Conservation (phyloP, 2,113 vertebrate species). For the Ctenodactylus gundi region DNA sequence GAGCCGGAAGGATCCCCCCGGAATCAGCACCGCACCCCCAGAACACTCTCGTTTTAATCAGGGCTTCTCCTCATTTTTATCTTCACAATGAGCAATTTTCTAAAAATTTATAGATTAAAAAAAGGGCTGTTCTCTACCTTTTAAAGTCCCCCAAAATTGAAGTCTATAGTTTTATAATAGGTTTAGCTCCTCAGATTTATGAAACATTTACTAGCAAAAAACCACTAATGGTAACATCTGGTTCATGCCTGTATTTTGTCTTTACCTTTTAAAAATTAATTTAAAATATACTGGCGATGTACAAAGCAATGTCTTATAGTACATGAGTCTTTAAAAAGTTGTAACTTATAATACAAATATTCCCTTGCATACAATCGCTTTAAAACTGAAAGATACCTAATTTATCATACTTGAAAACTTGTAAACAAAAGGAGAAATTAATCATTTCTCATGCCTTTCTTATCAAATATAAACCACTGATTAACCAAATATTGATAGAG, state of each 20-base stretch:
- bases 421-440: background rate
- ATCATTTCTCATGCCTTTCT: background rate
- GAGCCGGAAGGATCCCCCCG: background rate
- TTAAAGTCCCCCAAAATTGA: background rate
- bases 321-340: background rate
- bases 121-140: background rate
- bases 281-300: background rate
- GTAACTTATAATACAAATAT: background rate
- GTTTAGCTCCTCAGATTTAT: background rate
- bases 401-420: background rate
- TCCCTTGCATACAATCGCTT: background rate
- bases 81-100: background rate
- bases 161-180: background rate
- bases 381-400: background rate
- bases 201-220: background rate
- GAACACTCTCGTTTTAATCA: background rate
- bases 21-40: background rate
- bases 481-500: background rate
- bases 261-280: constrained; percentile 13
- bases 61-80: background rate
- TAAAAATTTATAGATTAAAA: background rate
- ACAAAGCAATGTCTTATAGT: background rate
- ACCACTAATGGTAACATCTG: background rate
- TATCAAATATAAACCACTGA: background rate
- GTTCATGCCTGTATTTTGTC: background rate